A percentile compares a stretch with the other conserved stretches of the same genome.
Evolutionary conservation across 2,888 invertebrate genomes (phyloP).

Genomic region (Kuschelorhynchus macadamiae): DNA sequence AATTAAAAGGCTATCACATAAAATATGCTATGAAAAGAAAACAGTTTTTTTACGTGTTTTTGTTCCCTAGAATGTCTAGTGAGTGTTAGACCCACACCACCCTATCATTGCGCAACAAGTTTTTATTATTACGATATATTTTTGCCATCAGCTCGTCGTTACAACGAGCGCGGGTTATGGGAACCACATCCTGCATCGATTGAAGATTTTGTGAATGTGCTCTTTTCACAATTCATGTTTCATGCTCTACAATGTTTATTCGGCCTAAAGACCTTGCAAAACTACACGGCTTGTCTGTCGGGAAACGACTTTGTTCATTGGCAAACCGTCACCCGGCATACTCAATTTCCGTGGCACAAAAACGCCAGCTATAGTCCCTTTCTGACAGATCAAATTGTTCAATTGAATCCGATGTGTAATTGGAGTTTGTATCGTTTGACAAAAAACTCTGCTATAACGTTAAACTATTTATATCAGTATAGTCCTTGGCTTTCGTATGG

Average conservation of each 20-base stretch:
- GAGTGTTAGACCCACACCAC: background rate
- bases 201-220: background rate
- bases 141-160: background rate
- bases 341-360: constrained; percentile 1
- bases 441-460: background rate
- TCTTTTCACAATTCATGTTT: background rate
- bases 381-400: background rate
- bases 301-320: background rate
- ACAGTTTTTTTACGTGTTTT: background rate
- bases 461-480: too few species aligned
- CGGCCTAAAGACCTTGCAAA: background rate
- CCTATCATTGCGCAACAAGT: background rate
- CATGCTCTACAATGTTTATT: background rate
- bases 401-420: background rate
- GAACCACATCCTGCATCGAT: background rate
- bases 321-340: background rate
- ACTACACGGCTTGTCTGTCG: background rate
- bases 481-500: too few species aligned
- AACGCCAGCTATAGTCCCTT: background rate
- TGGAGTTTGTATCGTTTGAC: background rate
- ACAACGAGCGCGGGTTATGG: constrained; percentile 1
- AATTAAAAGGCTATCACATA: background rate
- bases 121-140: background rate
- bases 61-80: background rate
- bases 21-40: background rate